Conservation (phyloP, 1,140 invertebrate genomes). For the Laodelphax striatellus region DNA sequence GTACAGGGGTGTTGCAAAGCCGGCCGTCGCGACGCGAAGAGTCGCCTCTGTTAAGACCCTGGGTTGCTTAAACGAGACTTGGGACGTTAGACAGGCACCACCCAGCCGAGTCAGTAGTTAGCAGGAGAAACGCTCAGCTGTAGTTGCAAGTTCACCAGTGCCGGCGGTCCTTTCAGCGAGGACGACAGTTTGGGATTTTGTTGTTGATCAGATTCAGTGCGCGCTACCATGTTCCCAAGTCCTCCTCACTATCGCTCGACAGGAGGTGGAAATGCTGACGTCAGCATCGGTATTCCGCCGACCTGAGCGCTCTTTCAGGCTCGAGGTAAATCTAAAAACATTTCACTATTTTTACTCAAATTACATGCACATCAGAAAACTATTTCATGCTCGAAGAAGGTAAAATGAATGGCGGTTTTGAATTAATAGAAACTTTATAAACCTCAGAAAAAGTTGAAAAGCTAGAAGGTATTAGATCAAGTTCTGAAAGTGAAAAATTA, state of each 20-base stretch:
- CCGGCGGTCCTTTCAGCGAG: background rate
- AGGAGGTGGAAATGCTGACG: slow-evolving; percentile 65
- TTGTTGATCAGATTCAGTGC: background rate
- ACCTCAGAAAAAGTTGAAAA: no score
- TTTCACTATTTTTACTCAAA: no score
- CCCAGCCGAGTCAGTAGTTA: no score
- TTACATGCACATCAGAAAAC: no score
- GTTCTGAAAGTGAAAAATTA: no score
- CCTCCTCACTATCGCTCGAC: slow-evolving; percentile 73
- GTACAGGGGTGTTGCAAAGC: background rate
- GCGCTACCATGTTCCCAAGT: slow-evolving; percentile 39
- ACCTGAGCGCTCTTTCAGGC: slow-evolving; percentile 79
- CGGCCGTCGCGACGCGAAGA: background rate
- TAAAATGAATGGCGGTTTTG: no score
- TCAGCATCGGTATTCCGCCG: slow-evolving; percentile 86
- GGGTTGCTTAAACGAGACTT: no score
- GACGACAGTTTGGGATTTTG: background rate
- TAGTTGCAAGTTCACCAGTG: background rate
- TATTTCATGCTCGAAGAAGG: no score
- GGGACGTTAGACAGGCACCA: no score
- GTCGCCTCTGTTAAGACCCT: background rate
- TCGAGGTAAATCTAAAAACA: slow-evolving; percentile 60
- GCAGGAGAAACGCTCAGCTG: background rate
- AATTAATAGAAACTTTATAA: no score
- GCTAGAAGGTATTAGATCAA: no score